A percentile compares a stretch with the other conserved stretches of the same genome.
phyloP scores from a whole-genome alignment of 2,797 vertebrate species.

The Poeciliopsis paucimaculata region DNA sequence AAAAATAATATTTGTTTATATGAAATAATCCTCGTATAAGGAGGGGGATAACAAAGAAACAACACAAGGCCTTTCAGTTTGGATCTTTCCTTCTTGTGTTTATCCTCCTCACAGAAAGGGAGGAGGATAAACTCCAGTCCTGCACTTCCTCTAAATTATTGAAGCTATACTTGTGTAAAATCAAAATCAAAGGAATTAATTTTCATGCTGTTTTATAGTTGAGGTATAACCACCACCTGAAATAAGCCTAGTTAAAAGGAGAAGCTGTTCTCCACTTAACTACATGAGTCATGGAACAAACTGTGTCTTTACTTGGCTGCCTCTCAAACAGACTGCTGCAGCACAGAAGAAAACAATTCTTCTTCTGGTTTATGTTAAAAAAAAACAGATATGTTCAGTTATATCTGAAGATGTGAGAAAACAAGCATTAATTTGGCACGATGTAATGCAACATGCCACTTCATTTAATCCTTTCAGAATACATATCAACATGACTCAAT shows the following conservation, averaged over 20 bases:
- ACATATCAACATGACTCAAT: conserved; percentile 57
- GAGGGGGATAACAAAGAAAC: neutral
- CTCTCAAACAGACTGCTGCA: conserved; percentile 33
- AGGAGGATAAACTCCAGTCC: too few species aligned
- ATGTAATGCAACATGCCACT: conserved; percentile 11
- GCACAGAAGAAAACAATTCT: conserved; percentile 29
- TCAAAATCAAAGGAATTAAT: conserved; percentile 11
- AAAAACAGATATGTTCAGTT: neutral
- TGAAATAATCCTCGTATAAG: neutral
- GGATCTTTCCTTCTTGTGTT: conserved; percentile 27
- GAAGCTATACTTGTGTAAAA: conserved; percentile 13
- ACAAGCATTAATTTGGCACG: conserved; percentile 2
- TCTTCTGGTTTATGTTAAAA: conserved; percentile 14
- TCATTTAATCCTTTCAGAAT: conserved; percentile 18
- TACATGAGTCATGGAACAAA: conserved; percentile 65
- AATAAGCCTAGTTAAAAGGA: conserved; percentile 24
- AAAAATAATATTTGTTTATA: neutral
- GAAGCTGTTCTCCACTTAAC: conserved; percentile 33
- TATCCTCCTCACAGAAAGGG: conserved; percentile 17
- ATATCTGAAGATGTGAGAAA: neutral
- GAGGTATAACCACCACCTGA: conserved; percentile 27
- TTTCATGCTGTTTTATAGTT: conserved; percentile 21
- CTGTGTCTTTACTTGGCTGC: conserved; percentile 42
- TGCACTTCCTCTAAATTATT: conserved; percentile 37
- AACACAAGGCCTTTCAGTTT: conserved; percentile 23